Percentiles rank a stretch among this genome's conserved stretches.
Conservation (phyloP, 2,113 vertebrate genomes). For the Mesembrinibis cayennensis region DNA sequence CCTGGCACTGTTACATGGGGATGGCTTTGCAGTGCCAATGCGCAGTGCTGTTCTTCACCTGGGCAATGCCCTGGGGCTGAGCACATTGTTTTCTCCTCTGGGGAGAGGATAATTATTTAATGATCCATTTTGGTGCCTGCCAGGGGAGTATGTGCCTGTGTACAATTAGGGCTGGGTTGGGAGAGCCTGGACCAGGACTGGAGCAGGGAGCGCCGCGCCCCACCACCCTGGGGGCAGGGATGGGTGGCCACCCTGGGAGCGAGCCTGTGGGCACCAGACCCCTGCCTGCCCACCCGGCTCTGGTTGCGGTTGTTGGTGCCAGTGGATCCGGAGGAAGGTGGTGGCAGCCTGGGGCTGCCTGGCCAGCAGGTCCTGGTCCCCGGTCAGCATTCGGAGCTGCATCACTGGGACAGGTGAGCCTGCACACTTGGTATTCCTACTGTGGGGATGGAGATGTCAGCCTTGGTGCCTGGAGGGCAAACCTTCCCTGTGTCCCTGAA, state of each 20-base stretch:
- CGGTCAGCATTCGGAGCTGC: rapidly evolving
- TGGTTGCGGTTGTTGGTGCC: rapidly evolving
- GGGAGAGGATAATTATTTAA: conserved; percentile 4
- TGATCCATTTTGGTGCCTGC: not conserved
- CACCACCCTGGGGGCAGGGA: not conserved
- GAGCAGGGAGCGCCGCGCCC: rapidly evolving
- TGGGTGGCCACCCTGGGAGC: rapidly evolving
- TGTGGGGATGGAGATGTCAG: not conserved
- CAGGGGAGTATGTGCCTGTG: not conserved
- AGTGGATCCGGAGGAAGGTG: not conserved
- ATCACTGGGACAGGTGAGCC: not conserved
- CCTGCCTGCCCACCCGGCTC: not conserved
- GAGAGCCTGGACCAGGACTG: not conserved
- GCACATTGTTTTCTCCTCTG: not conserved
- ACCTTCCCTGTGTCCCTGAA: too few relatives aligned
- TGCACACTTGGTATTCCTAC: rapidly evolving
- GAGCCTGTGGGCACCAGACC: rapidly evolving
- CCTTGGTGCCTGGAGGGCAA: too few relatives aligned
- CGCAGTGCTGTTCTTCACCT: not conserved
- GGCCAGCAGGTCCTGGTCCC: not conserved
- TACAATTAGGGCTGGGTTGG: not conserved
- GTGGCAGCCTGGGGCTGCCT: not conserved
- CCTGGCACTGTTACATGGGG: not conserved
- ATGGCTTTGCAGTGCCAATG: not conserved
- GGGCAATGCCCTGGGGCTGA: not conserved